phyloP scores from a whole-genome alignment of 2,888 invertebrate genomes.

The Orthosia gothica region DNA sequence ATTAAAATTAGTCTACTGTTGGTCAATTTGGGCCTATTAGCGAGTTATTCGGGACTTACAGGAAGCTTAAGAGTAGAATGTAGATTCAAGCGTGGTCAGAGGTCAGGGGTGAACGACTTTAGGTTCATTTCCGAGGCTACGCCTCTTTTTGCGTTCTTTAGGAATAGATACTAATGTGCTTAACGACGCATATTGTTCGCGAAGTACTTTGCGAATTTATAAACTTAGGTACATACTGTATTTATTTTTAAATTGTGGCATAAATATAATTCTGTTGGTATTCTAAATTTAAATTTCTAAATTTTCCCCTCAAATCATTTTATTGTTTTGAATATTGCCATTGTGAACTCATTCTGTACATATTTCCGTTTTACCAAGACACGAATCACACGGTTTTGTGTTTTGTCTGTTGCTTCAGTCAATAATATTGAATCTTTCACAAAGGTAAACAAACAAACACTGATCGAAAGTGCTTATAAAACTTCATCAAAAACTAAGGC shows the following conservation, averaged over 20 bases:
- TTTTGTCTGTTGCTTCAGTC: constrained; percentile 13
- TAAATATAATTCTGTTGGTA: background rate
- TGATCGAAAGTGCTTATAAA: constrained; percentile 29
- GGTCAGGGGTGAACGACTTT: constrained; percentile 56
- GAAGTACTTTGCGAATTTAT: background rate
- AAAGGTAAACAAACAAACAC: constrained; percentile 12
- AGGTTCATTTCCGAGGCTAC: constrained; percentile 28
- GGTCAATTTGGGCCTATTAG: constrained; percentile 47
- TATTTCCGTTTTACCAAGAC: constrained; percentile 22
- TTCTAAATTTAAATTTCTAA: background rate
- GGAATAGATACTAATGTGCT: constrained; percentile 13
- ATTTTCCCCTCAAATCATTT: background rate
- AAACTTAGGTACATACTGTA: background rate
- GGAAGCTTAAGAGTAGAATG: constrained; percentile 34
- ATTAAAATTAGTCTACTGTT: constrained; percentile 14
- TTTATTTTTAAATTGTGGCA: background rate
- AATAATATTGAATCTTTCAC: constrained; percentile 29
- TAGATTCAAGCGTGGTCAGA: constrained; percentile 33
- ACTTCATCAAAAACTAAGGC: constrained; percentile 9
- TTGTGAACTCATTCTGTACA: background rate
- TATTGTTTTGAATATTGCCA: constrained; percentile 1
- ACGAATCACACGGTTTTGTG: constrained; percentile 3
- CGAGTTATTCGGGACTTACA: constrained; percentile 48
- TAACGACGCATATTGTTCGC: background rate
- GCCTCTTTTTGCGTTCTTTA: background rate